Evolutionary conservation across 2,888 invertebrate genomes (phyloP).

Genomic region (Gymnoscelis rufifasciata): DNA sequence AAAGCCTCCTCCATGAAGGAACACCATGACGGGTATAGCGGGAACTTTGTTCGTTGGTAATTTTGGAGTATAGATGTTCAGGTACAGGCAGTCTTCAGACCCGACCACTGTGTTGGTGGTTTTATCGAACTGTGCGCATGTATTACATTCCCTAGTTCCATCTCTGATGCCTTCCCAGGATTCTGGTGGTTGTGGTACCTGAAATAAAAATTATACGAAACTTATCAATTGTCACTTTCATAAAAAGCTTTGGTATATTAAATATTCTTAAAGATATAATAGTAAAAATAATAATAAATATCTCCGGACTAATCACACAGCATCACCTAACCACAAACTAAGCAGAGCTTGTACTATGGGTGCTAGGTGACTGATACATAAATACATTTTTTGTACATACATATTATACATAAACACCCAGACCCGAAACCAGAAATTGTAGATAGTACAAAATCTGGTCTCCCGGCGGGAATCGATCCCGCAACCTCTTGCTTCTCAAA

Average conservation of each 20-base stretch:
- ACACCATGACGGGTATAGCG: conserved; percentile 66
- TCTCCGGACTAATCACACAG: too few species aligned
- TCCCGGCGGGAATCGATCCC: not conserved
- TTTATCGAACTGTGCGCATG: conserved; percentile 81
- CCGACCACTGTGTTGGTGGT: conserved; percentile 72
- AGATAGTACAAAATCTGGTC: not conserved
- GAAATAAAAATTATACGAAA: conserved; percentile 21
- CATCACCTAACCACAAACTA: too few species aligned
- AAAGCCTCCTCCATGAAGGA: conserved; percentile 71
- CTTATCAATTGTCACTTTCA: too few species aligned
- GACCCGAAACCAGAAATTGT: too few species aligned
- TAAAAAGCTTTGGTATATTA: too few species aligned
- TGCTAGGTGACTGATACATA: too few species aligned
- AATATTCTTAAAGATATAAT: too few species aligned
- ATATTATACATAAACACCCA: too few species aligned
- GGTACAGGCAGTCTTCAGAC: conserved; percentile 82
- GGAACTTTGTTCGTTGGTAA: conserved; percentile 38
- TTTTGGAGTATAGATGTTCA: conserved; percentile 83
- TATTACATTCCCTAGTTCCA: conserved; percentile 80
- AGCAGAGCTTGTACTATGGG: too few species aligned
- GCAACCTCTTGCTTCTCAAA: not conserved
- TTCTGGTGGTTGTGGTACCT: conserved; percentile 60
- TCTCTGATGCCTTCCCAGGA: conserved; percentile 81
- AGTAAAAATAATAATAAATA: too few species aligned
- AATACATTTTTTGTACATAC: too few species aligned